A percentile compares a stretch with the other conserved stretches of the same genome.
These are phyloP conservation scores for Ciconia nigra DNA, from an alignment of 2,797 vertebrate genomes.

Conservation along the genomic window DNA sequence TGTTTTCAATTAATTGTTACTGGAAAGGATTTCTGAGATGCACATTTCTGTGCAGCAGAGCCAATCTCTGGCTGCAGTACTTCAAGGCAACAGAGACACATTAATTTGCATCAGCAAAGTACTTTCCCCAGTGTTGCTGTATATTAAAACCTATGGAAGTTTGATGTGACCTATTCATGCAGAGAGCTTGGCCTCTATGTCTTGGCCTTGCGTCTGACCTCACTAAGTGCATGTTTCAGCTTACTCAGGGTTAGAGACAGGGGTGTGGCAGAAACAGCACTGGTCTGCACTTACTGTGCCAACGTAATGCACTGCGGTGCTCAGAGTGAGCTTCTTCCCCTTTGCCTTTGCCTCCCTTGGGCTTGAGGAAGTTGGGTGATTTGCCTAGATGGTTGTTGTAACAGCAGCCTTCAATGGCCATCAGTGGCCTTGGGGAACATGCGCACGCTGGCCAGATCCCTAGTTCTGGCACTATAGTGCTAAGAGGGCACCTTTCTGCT, in stretches of 20 bases:
- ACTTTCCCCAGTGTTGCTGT: background rate
- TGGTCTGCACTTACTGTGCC: slow-evolving; percentile 53
- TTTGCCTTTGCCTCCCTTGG: slow-evolving; percentile 70
- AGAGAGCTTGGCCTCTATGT: background rate
- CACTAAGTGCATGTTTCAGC: background rate
- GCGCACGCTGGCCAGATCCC: background rate
- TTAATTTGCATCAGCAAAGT: background rate
- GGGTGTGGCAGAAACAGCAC: background rate
- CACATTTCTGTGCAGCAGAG: background rate
- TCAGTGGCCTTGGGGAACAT: slow-evolving; percentile 75
- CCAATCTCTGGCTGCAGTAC: background rate
- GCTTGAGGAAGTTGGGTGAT: slow-evolving; percentile 72
- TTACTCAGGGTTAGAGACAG: background rate
- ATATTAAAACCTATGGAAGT: accelerated
- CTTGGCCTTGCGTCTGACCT: background rate
- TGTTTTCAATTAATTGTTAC: background rate
- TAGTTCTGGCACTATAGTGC: background rate
- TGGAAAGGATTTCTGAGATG: background rate
- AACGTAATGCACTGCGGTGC: slow-evolving; percentile 36
- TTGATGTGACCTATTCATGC: background rate
- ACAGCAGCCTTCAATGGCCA: slow-evolving; percentile 67
- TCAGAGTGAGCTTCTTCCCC: slow-evolving; percentile 66
- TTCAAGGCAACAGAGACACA: background rate
- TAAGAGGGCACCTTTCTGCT: slow-evolving; percentile 64
- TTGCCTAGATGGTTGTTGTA: slow-evolving; percentile 74